Evolutionary conservation across 2,888 invertebrate genomes (phyloP), one percentile per base, ranked within the genome.

Genomic region (Muschampia plurimacula): DNA sequence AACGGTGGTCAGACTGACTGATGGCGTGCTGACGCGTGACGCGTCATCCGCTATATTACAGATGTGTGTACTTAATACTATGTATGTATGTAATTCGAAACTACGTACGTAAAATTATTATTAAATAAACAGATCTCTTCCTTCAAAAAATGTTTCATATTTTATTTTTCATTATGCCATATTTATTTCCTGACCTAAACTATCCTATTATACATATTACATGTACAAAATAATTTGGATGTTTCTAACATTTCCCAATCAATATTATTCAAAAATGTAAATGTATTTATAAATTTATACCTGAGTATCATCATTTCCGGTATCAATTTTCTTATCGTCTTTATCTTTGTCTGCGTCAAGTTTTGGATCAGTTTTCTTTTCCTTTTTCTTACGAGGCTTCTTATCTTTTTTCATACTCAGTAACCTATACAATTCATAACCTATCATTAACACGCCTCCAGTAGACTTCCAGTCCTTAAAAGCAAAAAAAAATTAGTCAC

Each of bases 391-490:
- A 86, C 95, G 94, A 85, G 93, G 92, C 87, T 95, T 95, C 81
- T 95, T 95, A 84, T 95, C 96, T 79, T 95, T 96, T 85, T 97
- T 97, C 84, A 98, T 94, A 78, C 98, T 98, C 69, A 99, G 94
- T 77, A 99, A 96, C 22, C 99, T 95, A 86, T 98, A 99, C 86
- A 99, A 95, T 92, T 99, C 99, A 87, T 99, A 99, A 1, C 99
- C 99, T 86, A 99, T 98, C 81, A 99, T 95, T 52, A 99, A 94
- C 1, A 99, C 99, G 1, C 99, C 99, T 6, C 99, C 99, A 9
- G 96, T 95, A 52, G 96, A 95, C 55, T 96, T 95, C 99, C 99
- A 99, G 72, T 97, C 97, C 83, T 96, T 90, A 85, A 84, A 73
- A 64, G 64, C 68, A 73, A 60, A 71, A 52, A 71, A 52, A 1